Percentiles rank a stretch among this genome's conserved stretches.
Conservation (phyloP, 2,797 vertebrate genomes). For the Poecilia velifera region DNA sequence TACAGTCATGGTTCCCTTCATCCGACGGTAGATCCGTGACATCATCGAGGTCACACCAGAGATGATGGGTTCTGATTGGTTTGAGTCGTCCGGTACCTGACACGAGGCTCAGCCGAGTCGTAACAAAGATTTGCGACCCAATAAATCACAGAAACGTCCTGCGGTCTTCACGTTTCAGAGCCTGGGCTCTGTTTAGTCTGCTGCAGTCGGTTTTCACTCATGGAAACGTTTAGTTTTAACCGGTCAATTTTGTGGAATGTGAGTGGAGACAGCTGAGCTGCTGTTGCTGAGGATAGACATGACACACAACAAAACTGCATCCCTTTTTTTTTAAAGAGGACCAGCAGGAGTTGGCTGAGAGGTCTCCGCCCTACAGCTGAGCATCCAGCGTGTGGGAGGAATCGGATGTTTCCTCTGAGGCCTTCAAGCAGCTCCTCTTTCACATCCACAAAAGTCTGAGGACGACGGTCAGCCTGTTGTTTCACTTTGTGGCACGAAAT, state of each 20-base stretch:
- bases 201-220: neutral
- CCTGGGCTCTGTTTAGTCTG: neutral
- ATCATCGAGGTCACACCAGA: neutral
- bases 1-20: neutral
- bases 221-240: neutral
- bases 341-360: neutral
- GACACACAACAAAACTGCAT: neutral
- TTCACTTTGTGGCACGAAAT: neutral
- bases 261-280: neutral
- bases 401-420: conserved; percentile 16
- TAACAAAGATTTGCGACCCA: neutral
- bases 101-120: neutral
- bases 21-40: neutral
- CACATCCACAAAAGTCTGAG: neutral
- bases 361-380: neutral
- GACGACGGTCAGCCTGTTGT: neutral
- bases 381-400: conserved; percentile 41
- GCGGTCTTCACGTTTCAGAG: neutral
- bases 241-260: neutral
- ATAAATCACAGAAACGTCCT: neutral
- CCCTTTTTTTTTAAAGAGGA: neutral
- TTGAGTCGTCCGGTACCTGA: neutral
- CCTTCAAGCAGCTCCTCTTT: neutral
- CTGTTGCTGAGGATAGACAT: neutral
- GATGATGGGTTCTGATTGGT: neutral